Evolutionary conservation across 1,140 invertebrate species (phyloP).

Genomic region (Elymnias hypermnestra): DNA sequence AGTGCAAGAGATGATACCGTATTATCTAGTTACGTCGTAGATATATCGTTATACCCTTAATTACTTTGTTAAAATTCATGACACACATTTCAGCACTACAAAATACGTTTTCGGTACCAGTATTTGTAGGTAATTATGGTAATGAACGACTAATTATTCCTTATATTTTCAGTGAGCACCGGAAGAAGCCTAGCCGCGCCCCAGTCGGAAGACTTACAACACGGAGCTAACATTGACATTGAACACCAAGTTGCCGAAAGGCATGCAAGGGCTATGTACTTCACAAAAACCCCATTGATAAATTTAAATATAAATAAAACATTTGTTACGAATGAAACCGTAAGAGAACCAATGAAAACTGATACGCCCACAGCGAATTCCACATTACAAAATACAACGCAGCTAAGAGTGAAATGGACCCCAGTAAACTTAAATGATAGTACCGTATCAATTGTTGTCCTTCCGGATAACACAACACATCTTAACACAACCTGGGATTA

Average conservation of each 20-base stretch:
- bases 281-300: constrained; percentile 39
- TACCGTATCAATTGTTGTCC: constrained; percentile 21
- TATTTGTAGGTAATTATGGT: not conserved
- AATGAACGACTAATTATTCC: not conserved
- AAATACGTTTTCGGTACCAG: not conserved
- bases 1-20: too few relatives aligned
- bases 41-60: too few relatives aligned
- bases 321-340: constrained; percentile 24
- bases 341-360: not conserved
- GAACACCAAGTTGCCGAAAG: constrained; percentile 38
- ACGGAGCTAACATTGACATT: constrained; percentile 28
- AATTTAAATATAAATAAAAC: constrained; percentile 22
- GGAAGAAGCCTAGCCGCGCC: constrained; percentile 42
- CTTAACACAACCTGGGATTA: constrained; percentile 23
- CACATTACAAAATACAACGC: constrained; percentile 13
- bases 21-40: too few relatives aligned
- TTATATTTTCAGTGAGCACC: constrained; percentile 49
- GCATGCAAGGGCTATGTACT: constrained; percentile 62
- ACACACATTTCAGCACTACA: not conserved
- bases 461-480: constrained; percentile 24
- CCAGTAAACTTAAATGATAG: constrained; percentile 22
- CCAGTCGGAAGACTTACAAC: constrained; percentile 45
- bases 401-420: constrained; percentile 25
- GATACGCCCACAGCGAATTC: not conserved
- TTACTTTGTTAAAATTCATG: too few relatives aligned